Evolutionary conservation across 2,888 invertebrate species (phyloP).

Genomic region (Ptilodon capucinus): DNA sequence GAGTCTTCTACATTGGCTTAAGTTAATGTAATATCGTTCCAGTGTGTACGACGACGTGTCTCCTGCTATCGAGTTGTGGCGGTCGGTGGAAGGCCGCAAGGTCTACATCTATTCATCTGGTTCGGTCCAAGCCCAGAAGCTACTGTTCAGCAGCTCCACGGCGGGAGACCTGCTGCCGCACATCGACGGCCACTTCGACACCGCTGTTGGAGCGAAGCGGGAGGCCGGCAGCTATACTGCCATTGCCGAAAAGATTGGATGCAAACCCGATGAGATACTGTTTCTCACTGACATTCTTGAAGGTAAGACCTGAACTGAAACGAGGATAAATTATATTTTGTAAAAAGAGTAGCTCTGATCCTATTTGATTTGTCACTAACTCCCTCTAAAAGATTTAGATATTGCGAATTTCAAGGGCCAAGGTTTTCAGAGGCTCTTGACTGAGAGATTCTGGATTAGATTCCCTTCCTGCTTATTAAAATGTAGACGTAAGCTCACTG

Average conservation of each 20-base stretch:
- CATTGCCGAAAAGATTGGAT: slow-evolving; percentile 87
- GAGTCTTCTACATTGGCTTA: no score
- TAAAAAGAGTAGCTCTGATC: no score
- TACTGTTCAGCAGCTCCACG: slow-evolving; percentile 89
- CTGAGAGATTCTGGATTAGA: no score
- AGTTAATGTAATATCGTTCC: slow-evolving; percentile 42
- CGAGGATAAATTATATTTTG: no score
- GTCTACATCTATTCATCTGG: slow-evolving; percentile 96
- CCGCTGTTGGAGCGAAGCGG: slow-evolving; percentile 91
- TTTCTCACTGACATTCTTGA: slow-evolving; percentile 93
- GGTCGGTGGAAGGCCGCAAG: slow-evolving; percentile 83
- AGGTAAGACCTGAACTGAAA: slow-evolving; percentile 82
- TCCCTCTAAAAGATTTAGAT: no score
- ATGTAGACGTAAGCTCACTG: no score
- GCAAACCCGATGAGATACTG: slow-evolving; percentile 86
- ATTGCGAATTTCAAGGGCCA: no score
- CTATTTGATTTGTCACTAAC: no score
- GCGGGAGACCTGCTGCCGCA: slow-evolving; percentile 89
- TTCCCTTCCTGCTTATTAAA: no score
- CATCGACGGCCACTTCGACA: slow-evolving; percentile 93
- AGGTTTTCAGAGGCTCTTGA: no score
- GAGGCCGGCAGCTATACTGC: slow-evolving; percentile 89
- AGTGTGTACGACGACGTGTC: slow-evolving; percentile 95
- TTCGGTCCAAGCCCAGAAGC: slow-evolving; percentile 94
- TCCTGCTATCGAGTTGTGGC: slow-evolving; percentile 88